Evolutionary conservation across 2,888 invertebrate genomes (phyloP), one percentile per base, ranked within the genome.

Genomic region (Altica lythri): DNA sequence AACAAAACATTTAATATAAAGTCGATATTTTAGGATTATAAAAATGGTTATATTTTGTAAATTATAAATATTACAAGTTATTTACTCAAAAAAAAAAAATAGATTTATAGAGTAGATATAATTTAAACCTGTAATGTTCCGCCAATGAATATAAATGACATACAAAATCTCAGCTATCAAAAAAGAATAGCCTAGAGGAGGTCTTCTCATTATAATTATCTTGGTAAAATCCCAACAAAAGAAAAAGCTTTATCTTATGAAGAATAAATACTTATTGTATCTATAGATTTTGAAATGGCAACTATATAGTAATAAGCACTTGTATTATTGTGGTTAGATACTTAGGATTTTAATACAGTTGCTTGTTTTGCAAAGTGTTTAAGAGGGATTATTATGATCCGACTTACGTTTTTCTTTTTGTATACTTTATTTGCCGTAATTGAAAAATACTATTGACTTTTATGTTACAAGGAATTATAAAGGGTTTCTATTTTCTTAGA

Each of bases 181-280:
- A 46, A 60, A 60, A 43, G 32, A 48, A 38, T 27, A 22, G 52
- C 44, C 60, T 51, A 46, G 48, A 48, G 66, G 65, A 58, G 62
- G 64, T 61, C 63, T 57, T 55, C 47, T 40, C 40, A 40, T 57
- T 53, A 58, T 62, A 64, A 66, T 65, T 63, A 62, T 61, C 46
- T 46, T 58, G 48, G 59, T 42, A 60, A 53, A 55, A 53, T 53
- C 48, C 47, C 35, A 37, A 60, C 59, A 62, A 62, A 58, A 55
- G 57, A 51, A 32, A 25, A 18, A 38, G 29, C 38, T 38, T 48
- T 29, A 14, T 22, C 37, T 35, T 4, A 5, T 25, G 46, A 32
- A 45, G 38, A 49, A 38, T 17, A 19, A 49, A 49, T 40, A 22
- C 10, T 22, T 34, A 19, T 29, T n/a, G n/a, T n/a, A n/a, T 34